phyloP scores from a whole-genome alignment of 1,140 invertebrate genomes.

The Drosophila murphyi region DNA sequence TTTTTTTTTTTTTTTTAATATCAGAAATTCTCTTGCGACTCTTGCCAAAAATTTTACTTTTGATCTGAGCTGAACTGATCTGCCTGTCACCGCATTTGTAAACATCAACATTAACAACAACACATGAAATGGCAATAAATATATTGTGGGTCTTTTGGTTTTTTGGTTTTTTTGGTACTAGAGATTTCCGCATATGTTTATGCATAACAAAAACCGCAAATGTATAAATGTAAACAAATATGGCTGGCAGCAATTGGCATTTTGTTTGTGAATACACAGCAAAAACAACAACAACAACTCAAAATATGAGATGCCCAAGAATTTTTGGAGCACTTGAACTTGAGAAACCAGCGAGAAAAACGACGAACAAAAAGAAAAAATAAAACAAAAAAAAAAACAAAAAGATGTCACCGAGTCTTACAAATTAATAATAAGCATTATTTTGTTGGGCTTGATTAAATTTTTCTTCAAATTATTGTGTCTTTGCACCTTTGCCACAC shows the following conservation, averaged over 20 bases:
- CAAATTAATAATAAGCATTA: constrained; percentile 15
- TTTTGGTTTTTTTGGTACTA: not conserved
- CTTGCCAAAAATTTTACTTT: constrained; percentile 20
- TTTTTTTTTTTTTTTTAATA: not conserved
- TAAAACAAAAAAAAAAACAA: constrained; percentile 6
- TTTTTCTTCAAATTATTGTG: constrained; percentile 40
- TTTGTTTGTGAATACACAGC: constrained; percentile 24
- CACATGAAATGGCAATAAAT: constrained; percentile 24
- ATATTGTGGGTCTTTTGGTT: constrained; percentile 17
- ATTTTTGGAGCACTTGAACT: constrained; percentile 60
- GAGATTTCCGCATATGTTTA: constrained; percentile 48
- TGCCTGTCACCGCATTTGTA: constrained; percentile 24
- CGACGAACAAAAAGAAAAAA: no score
- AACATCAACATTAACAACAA: constrained; percentile 19
- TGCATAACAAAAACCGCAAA: constrained; percentile 34
- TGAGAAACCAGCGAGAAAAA: constrained; percentile 30
- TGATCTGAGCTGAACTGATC: constrained; percentile 1
- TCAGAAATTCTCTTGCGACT: not conserved
- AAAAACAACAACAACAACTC: not conserved
- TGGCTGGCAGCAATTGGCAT: constrained; percentile 44
- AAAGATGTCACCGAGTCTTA: constrained; percentile 39
- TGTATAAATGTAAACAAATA: constrained; percentile 52
- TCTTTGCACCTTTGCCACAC: constrained; percentile 35
- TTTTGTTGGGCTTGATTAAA: constrained; percentile 26
- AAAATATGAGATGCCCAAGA: constrained; percentile 49